Base-by-base conservation (phyloP, 2,797 vertebrate species). In the Gastrophryne carolinensis region DNA sequence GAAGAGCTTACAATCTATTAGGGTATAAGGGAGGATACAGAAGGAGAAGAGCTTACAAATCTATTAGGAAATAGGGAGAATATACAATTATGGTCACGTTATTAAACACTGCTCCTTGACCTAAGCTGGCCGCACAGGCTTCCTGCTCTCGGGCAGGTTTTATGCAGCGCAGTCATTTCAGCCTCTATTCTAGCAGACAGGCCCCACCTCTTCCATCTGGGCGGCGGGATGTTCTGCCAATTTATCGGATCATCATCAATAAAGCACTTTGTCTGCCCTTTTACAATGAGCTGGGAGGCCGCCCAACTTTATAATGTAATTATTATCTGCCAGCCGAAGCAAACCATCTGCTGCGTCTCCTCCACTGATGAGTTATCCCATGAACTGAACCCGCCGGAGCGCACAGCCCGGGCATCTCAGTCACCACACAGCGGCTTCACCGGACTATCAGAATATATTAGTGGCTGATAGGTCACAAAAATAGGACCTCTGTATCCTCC, bases 271-370 rank as follows among this genome's bases (percentile, higher is more conserved):
- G 64, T 68, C 64, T 75, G 54, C 44, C 47, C 44, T 61, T 24
- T 47, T n/a, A 68, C 41, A 39, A 60, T 61, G 13, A 35, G 35
- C 37, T 68, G 64, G 54, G 52, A 8, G 11, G 15, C 19, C 37
- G 64, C 54, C 73, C 54, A 62, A 67, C 6, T 12, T 44, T 68
- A 30, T 49, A 68, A 75, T 30, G 64, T 61, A 61, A 68, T 68
- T 68, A 75, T 68, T 61, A 75, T 68, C 54, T 68, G 4, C 10
- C 23, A 23, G 35, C 53, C 30, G 49, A 65, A 65, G 39, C 17
- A 35, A 67, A 61, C 72, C 73, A 75, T 75, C 73, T 75, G 73
- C 19, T 68, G 9, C 39, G 52, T 67, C 24, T 65, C 63, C 60
- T 10, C 37, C 63, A n/a, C 53, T 17, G 64, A 17, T 52, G 56